A percentile compares a stretch with the other conserved stretches of the same genome.
phyloP scores from a whole-genome alignment of 1,140 invertebrate genomes.

The Zaprionus tsacasi region DNA sequence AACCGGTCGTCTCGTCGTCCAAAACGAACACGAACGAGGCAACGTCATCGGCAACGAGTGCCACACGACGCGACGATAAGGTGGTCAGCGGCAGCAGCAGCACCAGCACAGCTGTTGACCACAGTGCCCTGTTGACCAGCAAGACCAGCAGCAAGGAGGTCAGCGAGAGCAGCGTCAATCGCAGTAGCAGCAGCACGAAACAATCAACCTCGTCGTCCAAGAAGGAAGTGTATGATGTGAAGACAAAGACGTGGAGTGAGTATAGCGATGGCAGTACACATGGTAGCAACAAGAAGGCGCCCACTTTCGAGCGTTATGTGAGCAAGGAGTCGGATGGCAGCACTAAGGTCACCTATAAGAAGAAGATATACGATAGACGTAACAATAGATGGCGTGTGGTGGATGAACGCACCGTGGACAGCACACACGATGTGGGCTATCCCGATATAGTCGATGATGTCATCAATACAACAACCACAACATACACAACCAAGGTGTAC shows the following conservation, averaged over 20 bases:
- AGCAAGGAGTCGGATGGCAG: slow-evolving; percentile 78
- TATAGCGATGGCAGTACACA: slow-evolving; percentile 61
- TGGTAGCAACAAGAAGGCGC: slow-evolving; percentile 59
- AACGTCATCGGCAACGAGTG: slow-evolving; percentile 46
- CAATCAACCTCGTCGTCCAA: slow-evolving; percentile 58
- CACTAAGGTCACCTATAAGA: slow-evolving; percentile 80
- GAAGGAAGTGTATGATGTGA: slow-evolving; percentile 80
- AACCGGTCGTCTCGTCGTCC: slow-evolving; percentile 62
- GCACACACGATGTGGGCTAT: slow-evolving; percentile 69
- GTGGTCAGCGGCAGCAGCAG: slow-evolving; percentile 26
- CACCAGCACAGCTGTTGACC: slow-evolving; percentile 48
- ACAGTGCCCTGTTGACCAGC: slow-evolving; percentile 22
- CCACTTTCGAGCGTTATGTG: slow-evolving; percentile 80
- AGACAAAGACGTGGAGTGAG: slow-evolving; percentile 83
- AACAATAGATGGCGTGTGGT: slow-evolving; percentile 82
- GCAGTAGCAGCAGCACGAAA: slow-evolving; percentile 59
- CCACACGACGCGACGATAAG: slow-evolving; percentile 51
- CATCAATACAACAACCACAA: slow-evolving; percentile 83
- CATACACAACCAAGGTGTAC: slow-evolving; percentile 83
- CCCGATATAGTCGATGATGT: slow-evolving; percentile 84
- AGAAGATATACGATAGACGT: slow-evolving; percentile 80
- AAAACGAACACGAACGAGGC: slow-evolving; percentile 61
- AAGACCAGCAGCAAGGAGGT: slow-evolving; percentile 52
- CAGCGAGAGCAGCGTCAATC: slow-evolving; percentile 52
- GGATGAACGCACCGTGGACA: slow-evolving; percentile 80